phyloP scores from a whole-genome alignment of 2,888 invertebrate genomes.

The Hydraecia micacea region DNA sequence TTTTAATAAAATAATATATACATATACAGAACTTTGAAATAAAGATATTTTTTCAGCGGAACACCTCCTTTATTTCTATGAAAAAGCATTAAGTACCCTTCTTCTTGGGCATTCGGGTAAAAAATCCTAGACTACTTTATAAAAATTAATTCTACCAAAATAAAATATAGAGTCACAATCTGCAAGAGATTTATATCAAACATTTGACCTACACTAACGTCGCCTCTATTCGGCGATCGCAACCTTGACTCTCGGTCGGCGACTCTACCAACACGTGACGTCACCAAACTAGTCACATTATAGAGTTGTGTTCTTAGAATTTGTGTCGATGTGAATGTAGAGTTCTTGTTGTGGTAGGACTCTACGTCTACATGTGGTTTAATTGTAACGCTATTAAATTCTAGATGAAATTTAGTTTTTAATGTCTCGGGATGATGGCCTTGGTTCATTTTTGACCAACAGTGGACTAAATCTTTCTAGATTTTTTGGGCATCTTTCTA shows the following conservation, averaged over 20 bases:
- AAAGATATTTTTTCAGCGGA: not conserved
- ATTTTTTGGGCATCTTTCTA: not conserved
- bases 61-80: not conserved
- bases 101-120: not conserved
- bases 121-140: not conserved
- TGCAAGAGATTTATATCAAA: conserved; percentile 11
- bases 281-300: conserved; percentile 60
- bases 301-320: conserved; percentile 57
- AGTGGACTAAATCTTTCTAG: not conserved
- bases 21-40: not conserved
- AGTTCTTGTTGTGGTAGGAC: conserved; percentile 34
- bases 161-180: conserved; percentile 15
- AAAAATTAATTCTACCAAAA: conserved; percentile 14
- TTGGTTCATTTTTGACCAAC: not conserved
- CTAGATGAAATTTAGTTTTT: not conserved
- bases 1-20: not conserved
- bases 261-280: conserved; percentile 64
- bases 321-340: conserved; percentile 12
- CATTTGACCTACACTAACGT: conserved; percentile 64
- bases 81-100: not conserved
- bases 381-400: not conserved
- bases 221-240: conserved; percentile 57
- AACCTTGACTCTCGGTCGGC: conserved; percentile 66
- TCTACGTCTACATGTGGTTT: conserved; percentile 14
- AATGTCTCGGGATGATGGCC: not conserved